These are phyloP conservation scores for Eueremaeus valkanovi DNA, from an alignment of 2,888 invertebrate species.

Conservation along the genomic window DNA sequence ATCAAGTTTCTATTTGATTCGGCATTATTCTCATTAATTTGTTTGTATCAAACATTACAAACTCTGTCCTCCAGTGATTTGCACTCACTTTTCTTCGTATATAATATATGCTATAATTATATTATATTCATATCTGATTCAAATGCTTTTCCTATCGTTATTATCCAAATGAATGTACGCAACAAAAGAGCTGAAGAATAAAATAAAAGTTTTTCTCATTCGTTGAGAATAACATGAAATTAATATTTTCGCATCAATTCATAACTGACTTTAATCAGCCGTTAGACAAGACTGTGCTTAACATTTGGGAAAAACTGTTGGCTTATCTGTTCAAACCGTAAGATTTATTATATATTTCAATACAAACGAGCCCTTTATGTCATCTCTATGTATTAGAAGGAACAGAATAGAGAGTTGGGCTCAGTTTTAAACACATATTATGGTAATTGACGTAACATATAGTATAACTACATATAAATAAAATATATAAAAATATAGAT, in stretches of 20 bases:
- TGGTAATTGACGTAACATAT: constrained; percentile 7
- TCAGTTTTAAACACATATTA: background rate
- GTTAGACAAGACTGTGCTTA: constrained; percentile 3
- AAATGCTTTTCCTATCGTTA: background rate
- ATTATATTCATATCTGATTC: background rate
- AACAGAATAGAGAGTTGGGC: background rate
- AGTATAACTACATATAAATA: background rate
- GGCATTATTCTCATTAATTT: no score
- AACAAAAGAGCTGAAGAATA: background rate
- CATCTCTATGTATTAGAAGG: background rate
- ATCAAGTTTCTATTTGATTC: no score
- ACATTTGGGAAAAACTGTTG: constrained; percentile 1
- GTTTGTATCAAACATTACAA: no score
- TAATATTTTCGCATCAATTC: constrained; percentile 7
- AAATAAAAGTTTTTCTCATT: background rate
- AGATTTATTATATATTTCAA: constrained; percentile 19
- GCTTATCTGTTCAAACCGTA: constrained; percentile 13
- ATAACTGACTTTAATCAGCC: constrained; percentile 14
- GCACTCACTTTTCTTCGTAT: background rate
- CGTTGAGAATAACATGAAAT: constrained; percentile 21
- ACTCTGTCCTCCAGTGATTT: background rate
- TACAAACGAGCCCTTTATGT: background rate
- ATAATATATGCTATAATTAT: background rate
- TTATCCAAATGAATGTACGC: background rate
- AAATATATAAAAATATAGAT: no score